These are phyloP conservation scores for Ispidina lecontei DNA, from an alignment of 2,797 vertebrate species.

Conservation along the genomic window DNA sequence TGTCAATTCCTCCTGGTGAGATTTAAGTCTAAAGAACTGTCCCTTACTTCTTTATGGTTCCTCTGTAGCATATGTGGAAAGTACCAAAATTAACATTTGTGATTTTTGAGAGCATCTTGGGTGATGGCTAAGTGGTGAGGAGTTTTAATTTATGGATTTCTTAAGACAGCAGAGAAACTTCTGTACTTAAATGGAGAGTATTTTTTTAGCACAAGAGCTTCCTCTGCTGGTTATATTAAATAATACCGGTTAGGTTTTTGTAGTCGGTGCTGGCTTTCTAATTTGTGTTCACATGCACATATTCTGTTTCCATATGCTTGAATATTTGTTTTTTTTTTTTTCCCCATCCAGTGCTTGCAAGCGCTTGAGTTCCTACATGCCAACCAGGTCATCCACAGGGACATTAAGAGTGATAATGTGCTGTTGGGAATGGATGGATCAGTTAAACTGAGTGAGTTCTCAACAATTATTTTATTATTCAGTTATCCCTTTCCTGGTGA, in stretches of 20 bases:
- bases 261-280: background rate
- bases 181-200: background rate
- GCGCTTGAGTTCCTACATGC: slow-evolving; percentile 95
- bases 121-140: background rate
- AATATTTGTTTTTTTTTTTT: background rate
- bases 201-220: slow-evolving; percentile 22
- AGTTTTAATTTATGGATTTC: background rate
- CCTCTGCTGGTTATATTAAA: slow-evolving; percentile 42
- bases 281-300: background rate
- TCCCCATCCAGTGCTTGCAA: slow-evolving; percentile 90
- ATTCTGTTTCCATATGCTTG: background rate
- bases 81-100: background rate
- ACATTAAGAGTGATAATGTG: slow-evolving; percentile 99
- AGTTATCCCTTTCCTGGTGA: background rate
- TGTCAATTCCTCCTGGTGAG: background rate
- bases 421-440: slow-evolving; percentile 98
- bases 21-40: background rate
- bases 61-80: background rate
- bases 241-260: background rate
- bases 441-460: slow-evolving; percentile 94
- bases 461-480: background rate
- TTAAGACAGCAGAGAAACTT: background rate
- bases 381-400: slow-evolving; percentile 98
- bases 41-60: background rate
- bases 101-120: background rate